A percentile compares a stretch with the other conserved stretches of the same genome.
Conservation (phyloP, 2,113 vertebrate species). For the Plecotus auritus region DNA sequence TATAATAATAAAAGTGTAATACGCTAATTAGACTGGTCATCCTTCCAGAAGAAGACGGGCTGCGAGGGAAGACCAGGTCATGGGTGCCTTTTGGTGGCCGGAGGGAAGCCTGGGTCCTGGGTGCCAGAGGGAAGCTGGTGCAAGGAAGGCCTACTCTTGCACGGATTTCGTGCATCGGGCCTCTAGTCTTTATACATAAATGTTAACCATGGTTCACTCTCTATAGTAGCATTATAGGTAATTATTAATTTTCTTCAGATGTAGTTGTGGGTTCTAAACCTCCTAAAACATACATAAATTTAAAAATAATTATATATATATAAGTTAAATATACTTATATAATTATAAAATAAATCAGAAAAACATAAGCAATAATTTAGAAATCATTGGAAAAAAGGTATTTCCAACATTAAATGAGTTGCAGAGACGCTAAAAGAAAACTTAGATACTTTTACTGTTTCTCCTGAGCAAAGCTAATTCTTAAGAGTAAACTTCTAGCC, state of each 20-base stretch:
- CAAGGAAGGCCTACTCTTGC: no score
- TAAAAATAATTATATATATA: constrained; percentile 3
- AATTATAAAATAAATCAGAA: neutral
- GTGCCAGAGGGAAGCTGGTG: no score
- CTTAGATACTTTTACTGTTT: constrained; percentile 5
- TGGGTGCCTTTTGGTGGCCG: no score
- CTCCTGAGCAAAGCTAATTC: neutral
- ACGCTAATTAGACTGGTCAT: no score
- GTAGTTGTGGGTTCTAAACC: neutral
- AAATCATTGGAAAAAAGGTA: neutral
- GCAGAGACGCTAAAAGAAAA: neutral
- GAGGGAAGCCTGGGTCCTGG: no score
- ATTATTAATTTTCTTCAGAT: neutral
- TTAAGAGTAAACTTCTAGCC: neutral
- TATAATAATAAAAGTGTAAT: no score
- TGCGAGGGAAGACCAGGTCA: no score
- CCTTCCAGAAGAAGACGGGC: no score
- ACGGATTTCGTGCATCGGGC: no score
- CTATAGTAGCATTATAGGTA: neutral
- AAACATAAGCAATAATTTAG: neutral
- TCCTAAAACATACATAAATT: constrained; percentile 17
- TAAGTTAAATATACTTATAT: neutral
- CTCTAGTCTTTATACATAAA: neutral
- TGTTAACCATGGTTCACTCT: neutral
- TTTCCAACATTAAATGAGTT: neutral